Evolutionary conservation across 2,113 vertebrate species (phyloP), one percentile per base, ranked within the genome.

Genomic region (Gobius niger): DNA sequence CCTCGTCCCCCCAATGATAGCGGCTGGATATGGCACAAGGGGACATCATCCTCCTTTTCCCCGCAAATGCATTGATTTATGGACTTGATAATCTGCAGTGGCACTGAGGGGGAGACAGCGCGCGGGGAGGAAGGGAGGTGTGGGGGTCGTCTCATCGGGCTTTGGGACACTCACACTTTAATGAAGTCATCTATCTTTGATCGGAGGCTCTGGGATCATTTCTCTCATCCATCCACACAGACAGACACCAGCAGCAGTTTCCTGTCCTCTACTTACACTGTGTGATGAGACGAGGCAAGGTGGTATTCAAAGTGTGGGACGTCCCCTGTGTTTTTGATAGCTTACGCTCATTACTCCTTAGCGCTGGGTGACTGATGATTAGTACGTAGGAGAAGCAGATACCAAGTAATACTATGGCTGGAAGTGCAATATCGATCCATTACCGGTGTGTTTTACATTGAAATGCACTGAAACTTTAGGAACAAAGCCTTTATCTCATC

Each of bases 171-270:
- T 81, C 78, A 76, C 69, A 77, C 82, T 89, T 90, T 92, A 92
- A 92, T 92, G 89, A 92, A 91, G 88, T 90, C 71, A 92, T 92
- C 92, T 91, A 92, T 92, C 90, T 92, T 84, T 81, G 82, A 93
- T 93, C 87, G 88, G 79, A 81, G 81, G 75, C 84, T 76, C 69
- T 85, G 50, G 73, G 78, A 82, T 88, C 82, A 59, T 46, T 7
- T 67, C 67, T 68, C 75, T 51, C 52, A 80, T 63, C 42, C 73
- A 78, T 44, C 12, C 16, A 61, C 60, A 47, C 79, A 73, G 56
- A 66, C 49, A 51, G 63, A 64, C 54, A 18, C 63, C 46, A 24
- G 24, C 24, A 54, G 41, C 64, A 50, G 14, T 49, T 52, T 16
- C 44, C 64, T 66, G 50, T 73, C 63, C 62, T 75, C 54, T 76